Evolutionary conservation across 1,140 invertebrate species (phyloP).

Genomic region (Ridgeia piscesae): DNA sequence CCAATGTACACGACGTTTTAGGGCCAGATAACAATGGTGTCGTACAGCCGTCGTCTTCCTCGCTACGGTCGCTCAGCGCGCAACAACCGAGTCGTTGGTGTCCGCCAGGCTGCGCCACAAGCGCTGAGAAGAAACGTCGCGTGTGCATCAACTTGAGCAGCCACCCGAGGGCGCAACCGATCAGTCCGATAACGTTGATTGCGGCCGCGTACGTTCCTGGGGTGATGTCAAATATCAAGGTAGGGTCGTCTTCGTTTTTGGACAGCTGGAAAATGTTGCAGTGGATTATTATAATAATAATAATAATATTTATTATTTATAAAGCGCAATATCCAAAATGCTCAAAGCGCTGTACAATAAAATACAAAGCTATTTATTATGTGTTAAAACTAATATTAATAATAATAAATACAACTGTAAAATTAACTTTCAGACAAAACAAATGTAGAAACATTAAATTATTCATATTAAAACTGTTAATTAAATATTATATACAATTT

Average conservation of each 20-base stretch:
- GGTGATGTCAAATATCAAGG: background rate
- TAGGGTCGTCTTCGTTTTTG: background rate
- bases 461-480: too few relatives aligned
- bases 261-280: background rate
- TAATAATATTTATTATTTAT: too few relatives aligned
- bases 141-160: background rate
- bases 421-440: too few relatives aligned
- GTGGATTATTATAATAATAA: too few relatives aligned
- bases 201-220: background rate
- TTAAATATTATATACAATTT: too few relatives aligned
- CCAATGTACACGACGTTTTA: background rate
- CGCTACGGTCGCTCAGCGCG: background rate
- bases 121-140: background rate
- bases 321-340: too few relatives aligned
- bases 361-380: too few relatives aligned
- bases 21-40: background rate
- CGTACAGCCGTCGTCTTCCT: background rate
- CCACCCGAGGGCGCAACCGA: background rate
- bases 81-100: background rate
- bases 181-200: background rate
- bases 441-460: too few relatives aligned
- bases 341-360: too few relatives aligned
- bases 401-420: too few relatives aligned
- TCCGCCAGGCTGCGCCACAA: background rate
- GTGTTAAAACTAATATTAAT: too few relatives aligned